These are phyloP conservation scores for Mohoua ochrocephala DNA, from an alignment of 2,113 vertebrate genomes.

Conservation along the genomic window DNA sequence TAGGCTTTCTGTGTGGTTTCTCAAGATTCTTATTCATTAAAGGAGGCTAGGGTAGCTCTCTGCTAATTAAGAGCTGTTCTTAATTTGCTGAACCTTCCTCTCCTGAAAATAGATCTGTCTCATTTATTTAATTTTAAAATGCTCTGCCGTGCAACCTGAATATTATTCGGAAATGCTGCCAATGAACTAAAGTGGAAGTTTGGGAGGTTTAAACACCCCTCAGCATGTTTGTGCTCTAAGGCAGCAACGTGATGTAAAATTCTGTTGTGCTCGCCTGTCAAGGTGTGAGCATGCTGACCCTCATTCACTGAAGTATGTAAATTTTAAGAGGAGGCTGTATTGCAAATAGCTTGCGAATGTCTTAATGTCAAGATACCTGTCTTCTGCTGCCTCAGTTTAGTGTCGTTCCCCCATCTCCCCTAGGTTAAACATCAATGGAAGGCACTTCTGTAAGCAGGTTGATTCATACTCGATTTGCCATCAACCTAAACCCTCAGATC, in stretches of 20 bases:
- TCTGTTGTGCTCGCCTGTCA: not conserved
- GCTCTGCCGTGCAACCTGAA: not conserved
- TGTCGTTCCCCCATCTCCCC: not conserved
- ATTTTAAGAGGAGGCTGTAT: not conserved
- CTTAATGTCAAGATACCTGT: not conserved
- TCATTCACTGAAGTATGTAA: not conserved
- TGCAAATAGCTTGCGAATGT: not conserved
- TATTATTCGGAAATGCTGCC: not conserved
- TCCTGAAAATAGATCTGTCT: not conserved
- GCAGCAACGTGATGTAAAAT: not conserved
- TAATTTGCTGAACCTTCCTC: not conserved
- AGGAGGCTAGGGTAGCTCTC: not conserved
- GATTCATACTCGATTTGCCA: not conserved
- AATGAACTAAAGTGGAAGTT: not conserved
- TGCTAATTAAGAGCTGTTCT: not conserved
- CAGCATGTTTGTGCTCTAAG: not conserved
- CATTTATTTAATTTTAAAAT: not conserved
- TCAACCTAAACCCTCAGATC: not conserved
- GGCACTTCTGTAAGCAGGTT: not conserved
- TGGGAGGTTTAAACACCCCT: not conserved
- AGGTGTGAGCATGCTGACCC: no score
- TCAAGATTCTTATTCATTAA: not conserved
- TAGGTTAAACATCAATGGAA: not conserved
- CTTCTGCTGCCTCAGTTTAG: not conserved
- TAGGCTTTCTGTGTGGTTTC: not conserved